A percentile compares a stretch with the other conserved stretches of the same genome.
These are phyloP conservation scores for Megaceryle torquata DNA, from an alignment of 2,113 vertebrate species.

Conservation along the genomic window DNA sequence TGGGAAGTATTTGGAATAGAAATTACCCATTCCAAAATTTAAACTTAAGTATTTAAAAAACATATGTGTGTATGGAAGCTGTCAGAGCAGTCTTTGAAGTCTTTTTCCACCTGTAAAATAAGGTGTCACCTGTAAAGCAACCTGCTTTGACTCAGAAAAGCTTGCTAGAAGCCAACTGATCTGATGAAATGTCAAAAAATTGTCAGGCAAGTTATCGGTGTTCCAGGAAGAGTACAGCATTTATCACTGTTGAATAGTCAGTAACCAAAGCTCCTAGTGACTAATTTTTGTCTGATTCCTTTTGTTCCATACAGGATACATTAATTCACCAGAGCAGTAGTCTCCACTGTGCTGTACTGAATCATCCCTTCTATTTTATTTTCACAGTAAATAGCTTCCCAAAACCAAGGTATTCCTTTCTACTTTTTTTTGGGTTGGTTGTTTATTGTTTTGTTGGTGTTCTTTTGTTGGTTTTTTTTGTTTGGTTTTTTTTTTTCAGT, in stretches of 20 bases:
- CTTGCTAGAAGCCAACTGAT: not conserved
- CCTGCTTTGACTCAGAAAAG: not conserved
- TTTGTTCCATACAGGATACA: not conserved
- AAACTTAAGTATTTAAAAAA: not conserved
- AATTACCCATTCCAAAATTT: not conserved
- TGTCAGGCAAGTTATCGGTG: not conserved
- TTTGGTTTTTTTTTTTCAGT: not conserved
- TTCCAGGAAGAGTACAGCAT: not conserved
- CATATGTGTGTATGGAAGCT: fast-evolving
- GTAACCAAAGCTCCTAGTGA: not conserved
- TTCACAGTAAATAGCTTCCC: not conserved
- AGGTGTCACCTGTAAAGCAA: not conserved
- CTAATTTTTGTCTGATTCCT: not conserved
- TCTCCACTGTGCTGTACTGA: not conserved
- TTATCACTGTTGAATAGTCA: not conserved
- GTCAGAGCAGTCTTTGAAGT: not conserved
- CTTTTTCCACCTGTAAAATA: not conserved
- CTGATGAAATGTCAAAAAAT: not conserved
- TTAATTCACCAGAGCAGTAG: not conserved
- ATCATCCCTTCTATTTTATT: not conserved
- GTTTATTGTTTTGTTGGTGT: no score
- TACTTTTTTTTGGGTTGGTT: no score
- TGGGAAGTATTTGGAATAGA: not conserved
- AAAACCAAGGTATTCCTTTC: not conserved
- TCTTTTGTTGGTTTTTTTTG: not conserved